These are phyloP conservation scores for Plagiodera versicolora DNA, from an alignment of 2,888 invertebrate genomes.

Conservation along the genomic window DNA sequence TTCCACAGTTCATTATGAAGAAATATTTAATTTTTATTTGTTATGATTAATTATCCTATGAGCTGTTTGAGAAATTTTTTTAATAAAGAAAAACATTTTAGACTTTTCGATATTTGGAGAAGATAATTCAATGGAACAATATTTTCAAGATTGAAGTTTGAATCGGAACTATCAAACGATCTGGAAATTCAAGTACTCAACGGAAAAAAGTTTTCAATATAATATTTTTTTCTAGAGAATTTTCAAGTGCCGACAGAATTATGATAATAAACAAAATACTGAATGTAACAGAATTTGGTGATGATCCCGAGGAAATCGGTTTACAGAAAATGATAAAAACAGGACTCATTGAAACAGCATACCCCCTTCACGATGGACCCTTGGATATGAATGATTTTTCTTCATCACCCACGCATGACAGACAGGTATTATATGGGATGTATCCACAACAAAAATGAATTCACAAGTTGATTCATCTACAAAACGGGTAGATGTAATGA, in stretches of 20 bases:
- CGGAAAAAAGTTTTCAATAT: neutral
- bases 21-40: too few relatives aligned
- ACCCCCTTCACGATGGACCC: conserved; percentile 51
- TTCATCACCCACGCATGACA: conserved; percentile 37
- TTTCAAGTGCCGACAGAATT: conserved; percentile 42
- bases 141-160: too few relatives aligned
- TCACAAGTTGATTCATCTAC: too few relatives aligned
- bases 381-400: conserved; percentile 14
- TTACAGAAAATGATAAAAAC: conserved; percentile 41
- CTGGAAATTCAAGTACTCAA: too few relatives aligned
- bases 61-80: too few relatives aligned
- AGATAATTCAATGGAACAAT: too few relatives aligned
- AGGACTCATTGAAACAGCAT: conserved; percentile 43
- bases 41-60: too few relatives aligned
- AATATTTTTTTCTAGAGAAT: conserved; percentile 22
- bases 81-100: too few relatives aligned
- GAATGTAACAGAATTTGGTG: conserved; percentile 42
- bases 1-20: too few relatives aligned
- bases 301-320: conserved; percentile 40
- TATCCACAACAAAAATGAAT: neutral
- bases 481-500: too few relatives aligned
- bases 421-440: conserved; percentile 40
- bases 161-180: too few relatives aligned
- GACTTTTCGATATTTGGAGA: too few relatives aligned
- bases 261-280: conserved; percentile 46